phyloP scores from a whole-genome alignment of 2,797 vertebrate species.

The Aeoliscus strigatus region DNA sequence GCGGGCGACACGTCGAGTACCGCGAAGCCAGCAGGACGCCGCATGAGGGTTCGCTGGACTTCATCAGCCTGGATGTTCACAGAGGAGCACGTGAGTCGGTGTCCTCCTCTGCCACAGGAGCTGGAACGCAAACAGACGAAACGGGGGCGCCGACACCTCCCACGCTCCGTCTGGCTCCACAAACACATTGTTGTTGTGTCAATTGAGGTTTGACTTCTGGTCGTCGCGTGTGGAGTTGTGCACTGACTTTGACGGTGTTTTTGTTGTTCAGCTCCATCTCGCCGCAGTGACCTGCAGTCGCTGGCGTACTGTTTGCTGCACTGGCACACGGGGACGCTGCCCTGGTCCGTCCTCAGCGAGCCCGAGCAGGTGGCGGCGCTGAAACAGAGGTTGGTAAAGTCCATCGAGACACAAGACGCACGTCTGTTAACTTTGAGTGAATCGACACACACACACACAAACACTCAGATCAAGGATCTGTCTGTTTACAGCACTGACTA shows the following conservation, averaged over 20 bases:
- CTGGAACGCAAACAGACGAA: no score
- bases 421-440: background rate
- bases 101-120: no score
- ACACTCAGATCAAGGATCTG: no score
- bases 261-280: slow-evolving; percentile 78
- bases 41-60: slow-evolving; percentile 82
- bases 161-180: slow-evolving; percentile 24
- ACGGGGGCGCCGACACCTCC: no score
- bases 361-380: slow-evolving; percentile 67
- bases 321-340: slow-evolving; percentile 83
- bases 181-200: no score
- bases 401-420: background rate
- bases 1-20: slow-evolving; percentile 81
- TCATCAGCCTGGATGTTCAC: slow-evolving; percentile 89
- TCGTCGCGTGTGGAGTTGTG: no score
- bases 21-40: slow-evolving; percentile 79
- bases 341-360: slow-evolving; percentile 76
- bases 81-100: slow-evolving; percentile 81
- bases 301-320: slow-evolving; percentile 89
- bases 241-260: background rate
- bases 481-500: no score
- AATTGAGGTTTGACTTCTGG: background rate
- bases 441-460: no score
- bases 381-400: slow-evolving; percentile 79
- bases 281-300: slow-evolving; percentile 90